phyloP scores from a whole-genome alignment of 2,113 vertebrate species.

The Fulmarus glacialis region DNA sequence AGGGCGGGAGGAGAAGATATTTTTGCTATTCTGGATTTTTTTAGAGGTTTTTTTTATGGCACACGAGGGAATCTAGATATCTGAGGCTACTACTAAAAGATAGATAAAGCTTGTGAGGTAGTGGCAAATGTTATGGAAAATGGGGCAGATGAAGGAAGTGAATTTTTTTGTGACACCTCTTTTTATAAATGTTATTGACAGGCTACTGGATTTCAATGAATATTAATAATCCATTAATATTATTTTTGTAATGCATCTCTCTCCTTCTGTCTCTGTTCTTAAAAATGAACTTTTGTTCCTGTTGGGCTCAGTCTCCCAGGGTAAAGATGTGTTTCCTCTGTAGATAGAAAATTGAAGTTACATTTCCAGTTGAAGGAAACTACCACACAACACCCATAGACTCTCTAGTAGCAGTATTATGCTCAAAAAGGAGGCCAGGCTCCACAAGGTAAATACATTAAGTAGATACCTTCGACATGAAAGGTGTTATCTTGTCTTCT shows the following conservation, averaged over 20 bases:
- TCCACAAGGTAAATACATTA: not conserved
- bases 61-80: not conserved
- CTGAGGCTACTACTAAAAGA: not conserved
- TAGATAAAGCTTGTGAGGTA: not conserved
- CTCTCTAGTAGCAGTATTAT: not conserved
- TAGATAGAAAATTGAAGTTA: not conserved
- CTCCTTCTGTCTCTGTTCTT: not conserved
- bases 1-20: not conserved
- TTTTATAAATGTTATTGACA: not conserved
- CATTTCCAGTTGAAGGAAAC: not conserved
- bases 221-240: not conserved
- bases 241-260: not conserved
- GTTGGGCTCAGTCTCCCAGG: not conserved
- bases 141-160: not conserved
- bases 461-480: not conserved
- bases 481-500: not conserved
- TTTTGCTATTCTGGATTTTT: not conserved
- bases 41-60: not conserved
- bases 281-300: not conserved
- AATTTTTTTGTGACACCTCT: not conserved
- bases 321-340: not conserved
- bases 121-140: not conserved
- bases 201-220: not conserved
- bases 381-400: not conserved
- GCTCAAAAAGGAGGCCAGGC: not conserved